Evolutionary conservation across 2,888 invertebrate genomes (phyloP).

Genomic region (Rhingia campestris): DNA sequence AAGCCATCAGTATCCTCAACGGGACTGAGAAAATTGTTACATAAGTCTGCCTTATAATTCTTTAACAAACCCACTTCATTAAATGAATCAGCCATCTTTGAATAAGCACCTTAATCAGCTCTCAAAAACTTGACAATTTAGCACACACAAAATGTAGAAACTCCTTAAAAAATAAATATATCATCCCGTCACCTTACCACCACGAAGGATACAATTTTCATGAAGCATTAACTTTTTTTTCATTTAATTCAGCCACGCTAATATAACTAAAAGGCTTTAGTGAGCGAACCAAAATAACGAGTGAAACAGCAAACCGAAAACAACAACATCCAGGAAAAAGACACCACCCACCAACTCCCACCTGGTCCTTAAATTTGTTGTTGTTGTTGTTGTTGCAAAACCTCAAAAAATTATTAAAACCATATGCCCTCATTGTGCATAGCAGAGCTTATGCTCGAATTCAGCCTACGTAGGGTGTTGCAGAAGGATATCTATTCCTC

Average conservation of each 20-base stretch:
- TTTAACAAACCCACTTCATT: no score
- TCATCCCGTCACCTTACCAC: neutral
- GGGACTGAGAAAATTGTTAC: no score
- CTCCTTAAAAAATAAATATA: neutral
- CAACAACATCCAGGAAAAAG: conserved; percentile 14
- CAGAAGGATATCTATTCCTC: neutral
- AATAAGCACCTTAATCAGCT: no score
- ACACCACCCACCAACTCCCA: neutral
- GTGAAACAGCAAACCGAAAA: conserved; percentile 27
- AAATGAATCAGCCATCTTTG: no score
- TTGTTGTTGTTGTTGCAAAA: conserved; percentile 50
- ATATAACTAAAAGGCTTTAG: neutral
- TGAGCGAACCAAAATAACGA: neutral
- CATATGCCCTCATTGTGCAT: conserved; percentile 64
- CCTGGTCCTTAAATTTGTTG: conserved; percentile 7
- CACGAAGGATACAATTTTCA: neutral
- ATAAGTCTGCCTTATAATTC: no score
- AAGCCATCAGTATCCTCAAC: no score
- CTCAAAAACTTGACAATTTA: no score
- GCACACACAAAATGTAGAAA: neutral
- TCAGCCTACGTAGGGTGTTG: conserved; percentile 49
- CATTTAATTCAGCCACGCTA: neutral
- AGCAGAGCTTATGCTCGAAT: conserved; percentile 42
- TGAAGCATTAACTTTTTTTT: neutral
- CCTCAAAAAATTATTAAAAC: conserved; percentile 67